Evolutionary conservation across 1,140 invertebrate genomes (phyloP), one percentile per base, ranked within the genome.

Genomic region (Drosophila elegans): DNA sequence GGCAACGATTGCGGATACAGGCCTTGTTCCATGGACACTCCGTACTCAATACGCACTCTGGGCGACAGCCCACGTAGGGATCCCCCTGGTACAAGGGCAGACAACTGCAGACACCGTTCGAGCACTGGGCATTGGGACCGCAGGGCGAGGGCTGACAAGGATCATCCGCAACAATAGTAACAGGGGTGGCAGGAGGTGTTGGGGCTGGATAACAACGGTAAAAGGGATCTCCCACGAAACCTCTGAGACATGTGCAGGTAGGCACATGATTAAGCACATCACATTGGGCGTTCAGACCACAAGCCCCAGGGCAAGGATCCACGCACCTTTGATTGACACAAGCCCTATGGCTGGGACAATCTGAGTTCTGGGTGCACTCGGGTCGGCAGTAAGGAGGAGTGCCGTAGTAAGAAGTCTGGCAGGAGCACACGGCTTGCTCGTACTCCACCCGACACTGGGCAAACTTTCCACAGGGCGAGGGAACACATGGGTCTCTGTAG

Each of bases 271-370:
- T 96, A 1, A 95, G 90, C 0, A 97, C 96, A 53, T 94, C 94
- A 81, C 97, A 97, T 52, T 95, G 94, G 0, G 97, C 95, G 92
- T 96, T 95, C 36, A 95, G 90, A 5, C 96, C 96, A 92, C 97
- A 97, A 2, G 95, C 95, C 44, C 95, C 96, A n/a, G 95, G 94
- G 74, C 97, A 97, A 4, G 96, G 96, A 93, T 97, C 95, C 12
- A 94, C 92, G 79, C 97, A 97, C 93, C 97, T 97, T 80, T 97
- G 96, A 89, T 96, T 96, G 32, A 96, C 93, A 83, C 97, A 98
- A 13, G 96, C 95, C 74, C 95, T 93, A 68, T 95, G 94, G 78
- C 93, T 94, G 2, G 95, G 91, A 80, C 97, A 97, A 74, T 97
- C 96, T 3, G 94, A 94, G 84, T 95, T 96, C 11, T 94, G 93